A percentile compares a stretch with the other conserved stretches of the same genome.
Conservation (phyloP, 1,140 invertebrate genomes). For the Pinna nobilis region DNA sequence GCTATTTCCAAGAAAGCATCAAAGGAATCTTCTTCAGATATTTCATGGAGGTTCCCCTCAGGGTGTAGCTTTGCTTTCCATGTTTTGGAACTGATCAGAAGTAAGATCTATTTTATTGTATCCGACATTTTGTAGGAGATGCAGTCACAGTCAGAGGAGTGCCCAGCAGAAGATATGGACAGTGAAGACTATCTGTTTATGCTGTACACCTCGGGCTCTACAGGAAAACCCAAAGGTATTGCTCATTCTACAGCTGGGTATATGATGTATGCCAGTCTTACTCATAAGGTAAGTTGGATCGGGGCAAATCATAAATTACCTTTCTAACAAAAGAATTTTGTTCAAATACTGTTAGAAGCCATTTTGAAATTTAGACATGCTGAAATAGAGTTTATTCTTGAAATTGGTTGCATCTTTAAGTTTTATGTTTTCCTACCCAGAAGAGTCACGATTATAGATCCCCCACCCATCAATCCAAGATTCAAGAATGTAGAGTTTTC, state of each 20-base stretch:
- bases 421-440: conserved; percentile 79
- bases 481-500: no score
- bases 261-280: conserved; percentile 77
- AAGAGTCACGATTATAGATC: conserved; percentile 76
- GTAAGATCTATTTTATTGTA: conserved; percentile 3
- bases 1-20: no score
- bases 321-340: no score
- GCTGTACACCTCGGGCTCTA: conserved; percentile 79
- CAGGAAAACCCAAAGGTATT: conserved; percentile 79
- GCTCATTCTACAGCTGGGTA: conserved; percentile 78
- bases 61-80: no score
- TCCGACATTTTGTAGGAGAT: conserved; percentile 56
- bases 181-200: conserved; percentile 79
- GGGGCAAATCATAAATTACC: not conserved
- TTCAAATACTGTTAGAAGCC: no score
- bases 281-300: conserved; percentile 72
- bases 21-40: no score
- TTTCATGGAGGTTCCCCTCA: no score
- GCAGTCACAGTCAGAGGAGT: conserved; percentile 52
- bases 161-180: conserved; percentile 74
- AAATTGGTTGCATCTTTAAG: conserved; percentile 80
- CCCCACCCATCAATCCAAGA: conserved; percentile 78
- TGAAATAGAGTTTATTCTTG: conserved; percentile 79
- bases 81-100: no score
- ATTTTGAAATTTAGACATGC: no score